phyloP scores from a whole-genome alignment of 2,113 vertebrate genomes.

The Ameiurus melas region DNA sequence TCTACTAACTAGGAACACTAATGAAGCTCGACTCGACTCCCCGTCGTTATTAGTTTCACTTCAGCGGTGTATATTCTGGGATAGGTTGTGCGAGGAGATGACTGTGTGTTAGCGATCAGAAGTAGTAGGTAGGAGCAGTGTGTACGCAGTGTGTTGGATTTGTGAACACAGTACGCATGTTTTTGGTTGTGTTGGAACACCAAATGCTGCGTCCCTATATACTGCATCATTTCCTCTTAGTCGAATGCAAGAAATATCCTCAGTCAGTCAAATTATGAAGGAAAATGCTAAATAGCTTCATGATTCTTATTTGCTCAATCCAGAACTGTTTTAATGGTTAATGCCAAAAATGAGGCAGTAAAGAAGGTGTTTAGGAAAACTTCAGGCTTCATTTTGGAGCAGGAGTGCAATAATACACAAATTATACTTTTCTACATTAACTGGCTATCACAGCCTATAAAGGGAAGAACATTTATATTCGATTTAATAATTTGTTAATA shows the following conservation, averaged over 20 bases:
- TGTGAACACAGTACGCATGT: neutral
- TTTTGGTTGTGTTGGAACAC: neutral
- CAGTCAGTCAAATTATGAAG: neutral
- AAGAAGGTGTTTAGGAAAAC: neutral
- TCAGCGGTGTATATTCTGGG: neutral
- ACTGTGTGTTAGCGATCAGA: neutral
- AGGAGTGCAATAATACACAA: neutral
- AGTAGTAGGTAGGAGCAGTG: neutral
- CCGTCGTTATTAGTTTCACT: neutral
- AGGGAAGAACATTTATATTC: neutral
- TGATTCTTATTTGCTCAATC: neutral
- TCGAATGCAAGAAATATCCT: neutral
- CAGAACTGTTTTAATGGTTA: neutral
- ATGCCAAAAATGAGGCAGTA: neutral
- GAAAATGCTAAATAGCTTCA: neutral
- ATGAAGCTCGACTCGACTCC: constrained; percentile 2
- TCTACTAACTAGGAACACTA: constrained; percentile 28
- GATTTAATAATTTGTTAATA: neutral
- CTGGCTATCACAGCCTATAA: neutral
- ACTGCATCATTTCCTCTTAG: neutral
- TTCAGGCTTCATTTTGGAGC: neutral
- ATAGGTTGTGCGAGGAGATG: neutral
- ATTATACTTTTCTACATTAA: neutral
- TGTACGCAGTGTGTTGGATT: neutral
- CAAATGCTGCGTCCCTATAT: neutral